Base-by-base conservation (phyloP, 2,888 invertebrate genomes). In the Rhynchonema sp. region DNA sequence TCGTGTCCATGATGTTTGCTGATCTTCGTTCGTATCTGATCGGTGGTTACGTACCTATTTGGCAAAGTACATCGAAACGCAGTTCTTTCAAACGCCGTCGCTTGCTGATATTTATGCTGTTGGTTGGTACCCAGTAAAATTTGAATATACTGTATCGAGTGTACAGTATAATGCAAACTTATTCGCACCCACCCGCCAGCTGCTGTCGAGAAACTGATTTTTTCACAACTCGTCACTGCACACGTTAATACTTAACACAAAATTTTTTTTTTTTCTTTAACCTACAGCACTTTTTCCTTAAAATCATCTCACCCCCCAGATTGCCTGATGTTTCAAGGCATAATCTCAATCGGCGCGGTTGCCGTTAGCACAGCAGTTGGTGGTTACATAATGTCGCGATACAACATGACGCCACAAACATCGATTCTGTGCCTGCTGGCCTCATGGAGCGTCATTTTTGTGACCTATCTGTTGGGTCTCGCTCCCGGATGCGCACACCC, bases 21-120 rank as follows among this genome's bases (percentile, higher is more conserved):
- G 2, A 79, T 83, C 22, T 82, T 83, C 65, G 83, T 63, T 77
- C 84, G 54, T 70, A 76, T 46, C 74, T 76, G 1, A 68, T 74
- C 30, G 71, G 72, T 49, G 82, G 82, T 0, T 82, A 82, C 66
- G 81, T 69, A 84, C 83, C 20, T 85, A 82, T 70, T 75, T 84
- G 66, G 82, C 83, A 13, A 85, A 84, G 70, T 84, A 84, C 70
- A 79, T 85, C 69, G 84, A 85, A 74, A 82, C 83, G 13, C 83
- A 84, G 70, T 85, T 82, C 69, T 79, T 80, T 63, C 80, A 80
- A 62, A 79, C 80, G 0, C 79, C 86, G 0, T 82, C 82, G 20
- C 77, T 77, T 59, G 83, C 84, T 23, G 83, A 82, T 25, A 53
- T 26, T 13, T 25, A 53, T 26, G 26, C 23, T n/a, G n/a, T n/a